phyloP scores from a whole-genome alignment of 2,113 vertebrate species.

The Megaleporinus macrocephalus region DNA sequence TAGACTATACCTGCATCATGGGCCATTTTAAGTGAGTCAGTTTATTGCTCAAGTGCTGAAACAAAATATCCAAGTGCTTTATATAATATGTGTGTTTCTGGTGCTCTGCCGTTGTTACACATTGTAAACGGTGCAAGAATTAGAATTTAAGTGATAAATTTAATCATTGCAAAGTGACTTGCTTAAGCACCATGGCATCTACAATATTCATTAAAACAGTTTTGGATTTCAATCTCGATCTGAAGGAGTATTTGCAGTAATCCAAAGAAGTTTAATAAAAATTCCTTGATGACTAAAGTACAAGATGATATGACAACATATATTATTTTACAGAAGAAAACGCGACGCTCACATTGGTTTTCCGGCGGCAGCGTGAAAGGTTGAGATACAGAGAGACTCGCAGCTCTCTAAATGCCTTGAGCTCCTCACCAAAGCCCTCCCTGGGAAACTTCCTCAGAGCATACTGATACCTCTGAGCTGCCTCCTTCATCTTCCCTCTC shows the following conservation, averaged over 20 bases:
- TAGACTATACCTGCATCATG: slow-evolving; percentile 10
- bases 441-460: slow-evolving; percentile 96
- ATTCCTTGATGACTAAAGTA: no score
- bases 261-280: no score
- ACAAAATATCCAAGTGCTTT: slow-evolving; percentile 1
- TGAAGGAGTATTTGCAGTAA: no score
- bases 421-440: slow-evolving; percentile 94
- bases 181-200: no score
- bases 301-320: neutral
- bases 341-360: slow-evolving; percentile 90
- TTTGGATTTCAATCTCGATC: no score
- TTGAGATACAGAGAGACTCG: slow-evolving; percentile 94
- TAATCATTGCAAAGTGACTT: no score
- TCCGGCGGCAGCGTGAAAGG: slow-evolving; percentile 94
- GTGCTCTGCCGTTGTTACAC: neutral
- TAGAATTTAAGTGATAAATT: no score
- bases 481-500: slow-evolving; percentile 99
- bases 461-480: slow-evolving; percentile 96
- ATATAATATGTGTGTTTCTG: neutral
- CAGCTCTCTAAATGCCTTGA: slow-evolving; percentile 93
- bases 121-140: neutral
- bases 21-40: neutral
- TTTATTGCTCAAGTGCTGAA: slow-evolving; percentile 4
- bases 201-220: no score
- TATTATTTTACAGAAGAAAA: neutral